These are phyloP conservation scores for Ips nitidus DNA, from an alignment of 1,140 invertebrate species.

Conservation along the genomic window DNA sequence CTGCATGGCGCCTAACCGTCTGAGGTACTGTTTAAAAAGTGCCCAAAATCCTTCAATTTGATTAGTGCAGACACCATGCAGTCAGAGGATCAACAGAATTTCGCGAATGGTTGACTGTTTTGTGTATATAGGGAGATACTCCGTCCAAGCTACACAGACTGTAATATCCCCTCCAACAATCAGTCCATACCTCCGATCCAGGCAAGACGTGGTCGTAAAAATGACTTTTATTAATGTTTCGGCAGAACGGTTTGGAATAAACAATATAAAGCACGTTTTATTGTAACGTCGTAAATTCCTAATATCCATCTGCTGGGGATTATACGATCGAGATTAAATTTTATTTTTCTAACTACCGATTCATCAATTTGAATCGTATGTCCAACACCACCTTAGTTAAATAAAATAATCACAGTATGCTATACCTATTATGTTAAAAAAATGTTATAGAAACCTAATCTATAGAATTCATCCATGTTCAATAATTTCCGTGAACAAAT, in stretches of 20 bases:
- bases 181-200: too few species aligned
- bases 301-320: not conserved
- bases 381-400: not conserved
- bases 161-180: too few species aligned
- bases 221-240: too few species aligned
- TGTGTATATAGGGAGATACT: conserved; percentile 6
- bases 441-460: not conserved
- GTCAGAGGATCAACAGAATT: conserved; percentile 1
- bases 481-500: too few species aligned
- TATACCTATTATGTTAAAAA: not conserved
- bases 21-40: not conserved
- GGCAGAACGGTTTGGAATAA: too few species aligned
- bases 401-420: not conserved
- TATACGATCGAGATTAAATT: not conserved
- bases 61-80: not conserved
- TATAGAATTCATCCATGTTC: not conserved
- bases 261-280: too few species aligned
- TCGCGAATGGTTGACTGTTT: conserved; percentile 6
- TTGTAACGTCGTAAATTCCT: too few species aligned
- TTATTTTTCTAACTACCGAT: not conserved
- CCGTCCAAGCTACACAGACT: not conserved
- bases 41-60: not conserved
- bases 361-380: not conserved
- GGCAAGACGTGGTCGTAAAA: too few species aligned
- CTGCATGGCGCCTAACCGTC: not conserved